Evolutionary conservation across 53 echinoderm and acorn worm genomes (phyloP), one percentile per base, ranked within the genome.

Genomic region (Temnopleurus reevesii): DNA sequence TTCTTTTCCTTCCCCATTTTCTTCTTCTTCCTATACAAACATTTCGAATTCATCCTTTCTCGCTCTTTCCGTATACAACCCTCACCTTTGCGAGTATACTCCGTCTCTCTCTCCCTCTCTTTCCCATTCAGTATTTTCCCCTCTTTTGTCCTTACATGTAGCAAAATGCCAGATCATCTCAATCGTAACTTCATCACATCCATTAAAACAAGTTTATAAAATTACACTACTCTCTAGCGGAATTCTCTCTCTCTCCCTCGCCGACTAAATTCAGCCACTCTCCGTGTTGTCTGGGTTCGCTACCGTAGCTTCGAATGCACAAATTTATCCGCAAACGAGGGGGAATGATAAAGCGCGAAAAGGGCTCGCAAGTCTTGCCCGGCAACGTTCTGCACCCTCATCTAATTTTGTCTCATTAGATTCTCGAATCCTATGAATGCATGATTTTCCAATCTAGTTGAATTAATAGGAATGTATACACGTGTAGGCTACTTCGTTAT

Each of bases 401-500:
- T 85, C 61, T 85, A 85, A 85, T 85, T 85, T 85, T 85, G 59
- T 85, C 12, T 85, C 60, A 85, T 85, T 85, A 85, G 61, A 85
- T 85, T 85, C 49, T 59, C 59, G 60, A 38, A 53, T 59, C 86
- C 61, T 41, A 85, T 85, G 86, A 85, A 85, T 85, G 86, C 61
- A 60, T 85, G 86, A 85, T 85, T 85, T 85, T 85, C 86, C 71
- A 87, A 87, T 87, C 71, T 87, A 29, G 53, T 34, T 87, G 88
- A 87, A 87, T 66, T 66, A 66, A 87, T 66, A 51, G 35, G 88
- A 66, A 66, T 87, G 88, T 87, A 87, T 87, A 85, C 86, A 85
- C 60, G 86, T 85, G 86, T 85, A 85, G 86, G 13, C 46, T 24
- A 61, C 41, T 59, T 59, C 86, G 45, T 85, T 85, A 85, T 61